A percentile compares a stretch with the other conserved stretches of the same genome.
These are phyloP conservation scores for Siniperca obscura DNA, from an alignment of 2,797 vertebrate genomes.

Conservation along the genomic window DNA sequence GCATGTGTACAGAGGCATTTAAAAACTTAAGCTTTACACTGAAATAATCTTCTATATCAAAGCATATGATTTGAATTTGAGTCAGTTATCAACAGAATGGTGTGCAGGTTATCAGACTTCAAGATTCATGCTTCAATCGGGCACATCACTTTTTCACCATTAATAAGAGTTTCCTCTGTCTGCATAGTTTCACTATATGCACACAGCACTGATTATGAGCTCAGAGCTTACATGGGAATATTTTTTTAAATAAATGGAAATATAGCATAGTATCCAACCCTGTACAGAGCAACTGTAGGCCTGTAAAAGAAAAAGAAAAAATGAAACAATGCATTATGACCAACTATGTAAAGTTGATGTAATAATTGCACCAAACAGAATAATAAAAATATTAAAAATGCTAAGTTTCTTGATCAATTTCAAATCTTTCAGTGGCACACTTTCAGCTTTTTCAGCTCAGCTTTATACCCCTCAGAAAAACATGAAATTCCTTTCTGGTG, in stretches of 20 bases:
- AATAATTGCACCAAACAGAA: conserved; percentile 49
- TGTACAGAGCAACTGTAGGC: conserved; percentile 4
- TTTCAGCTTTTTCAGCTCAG: conserved; percentile 5
- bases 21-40: conserved; percentile 14
- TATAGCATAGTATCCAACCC: not conserved
- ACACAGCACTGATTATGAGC: not conserved
- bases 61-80: conserved; percentile 35
- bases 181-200: not conserved
- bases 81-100: conserved; percentile 15
- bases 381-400: conserved; percentile 48
- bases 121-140: not conserved
- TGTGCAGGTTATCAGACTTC: conserved; percentile 19
- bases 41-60: conserved; percentile 38
- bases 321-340: conserved; percentile 11
- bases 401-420: conserved; percentile 5
- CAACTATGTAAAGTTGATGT: conserved; percentile 32
- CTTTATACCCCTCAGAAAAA: conserved; percentile 32
- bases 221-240: not conserved
- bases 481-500: conserved; percentile 44
- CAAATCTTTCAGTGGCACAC: not conserved
- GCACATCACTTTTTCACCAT: conserved; percentile 4
- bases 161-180: conserved; percentile 3
- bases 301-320: not conserved
- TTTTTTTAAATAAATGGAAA: conserved; percentile 16
- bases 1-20: conserved; percentile 20